Base-by-base conservation (phyloP, 30 jellyfish, hydroid and myxozoan species). In the Clytia hemisphaerica region DNA sequence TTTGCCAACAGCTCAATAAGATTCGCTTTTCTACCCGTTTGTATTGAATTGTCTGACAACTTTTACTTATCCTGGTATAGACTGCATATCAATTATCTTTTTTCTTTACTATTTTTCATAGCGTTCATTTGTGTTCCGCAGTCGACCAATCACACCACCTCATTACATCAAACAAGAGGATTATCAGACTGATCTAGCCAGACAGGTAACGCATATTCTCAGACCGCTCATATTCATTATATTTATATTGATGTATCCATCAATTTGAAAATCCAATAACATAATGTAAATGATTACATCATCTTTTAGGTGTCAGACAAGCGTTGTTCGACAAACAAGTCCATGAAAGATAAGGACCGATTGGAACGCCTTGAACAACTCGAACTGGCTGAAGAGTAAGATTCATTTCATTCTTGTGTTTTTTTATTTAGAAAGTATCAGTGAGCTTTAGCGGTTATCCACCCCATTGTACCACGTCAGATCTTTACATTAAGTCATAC, bases 341-440 rank as follows among this genome's bases (percentile, higher is more conserved):
- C 72, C 1, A 70, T 34, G 42, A 74, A 32, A 40, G 92, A 89
- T 24, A 53, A 58, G 42, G 94, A 89, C 16, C 53, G 71, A 37
- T 15, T 81, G 71, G 98, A 89, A 38, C 48, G 91, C 22, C 77
- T 89, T 31, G 98, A 89, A 55, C 94, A 82, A 55, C 88, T 89
- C 38, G 91, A 89, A 37, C 71, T 89, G 6, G 98, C 98, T 26
- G 93, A 89, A 66, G 94, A 89, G 98, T 89, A 75, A 67, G 94
- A 60, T 19, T 0, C 5, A 53, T 6, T 28, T 1, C 30, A 10
- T 18, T 49, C 30, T 21, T 38, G 31, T 16, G 34, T 38, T 36
- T 2, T 14, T 51, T 12, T 51, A 14, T 51, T 24, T 10, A n/a
- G 66, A 51, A 1, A 14, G 10, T 15, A 12, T 51, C 25, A 9